Evolutionary conservation across 2,113 vertebrate species (phyloP).

Genomic region (Clarias magur): DNA sequence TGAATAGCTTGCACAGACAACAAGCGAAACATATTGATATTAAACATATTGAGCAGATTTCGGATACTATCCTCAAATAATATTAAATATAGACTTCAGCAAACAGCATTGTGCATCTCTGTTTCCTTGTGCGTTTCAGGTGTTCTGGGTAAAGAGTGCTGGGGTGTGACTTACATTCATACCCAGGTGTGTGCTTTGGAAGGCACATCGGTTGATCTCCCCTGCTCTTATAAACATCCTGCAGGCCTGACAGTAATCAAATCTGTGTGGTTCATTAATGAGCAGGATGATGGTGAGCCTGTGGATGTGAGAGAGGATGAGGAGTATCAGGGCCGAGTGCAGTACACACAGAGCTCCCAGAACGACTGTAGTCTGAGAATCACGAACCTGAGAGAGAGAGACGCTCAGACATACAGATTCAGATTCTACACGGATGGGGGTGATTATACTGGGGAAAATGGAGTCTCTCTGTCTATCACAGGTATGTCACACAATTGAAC

Average conservation of each 20-base stretch:
- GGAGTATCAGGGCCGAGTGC: too few relatives aligned
- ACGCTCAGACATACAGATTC: conserved; percentile 1
- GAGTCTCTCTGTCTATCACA: not conserved
- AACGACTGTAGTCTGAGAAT: too few relatives aligned
- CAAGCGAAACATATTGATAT: not conserved
- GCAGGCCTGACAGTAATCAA: not conserved
- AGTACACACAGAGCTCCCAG: too few relatives aligned
- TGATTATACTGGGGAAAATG: not conserved
- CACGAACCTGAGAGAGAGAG: not conserved
- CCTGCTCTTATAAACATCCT: conserved; percentile 22
- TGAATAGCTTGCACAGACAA: not conserved
- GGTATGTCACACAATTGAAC: not conserved
- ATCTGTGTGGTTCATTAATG: conserved; percentile 18
- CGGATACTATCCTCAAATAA: not conserved
- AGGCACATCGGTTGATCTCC: not conserved
- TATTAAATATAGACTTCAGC: not conserved
- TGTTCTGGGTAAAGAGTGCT: not conserved
- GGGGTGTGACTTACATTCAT: not conserved
- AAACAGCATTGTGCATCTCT: not conserved
- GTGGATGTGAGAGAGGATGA: not conserved
- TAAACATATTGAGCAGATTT: not conserved
- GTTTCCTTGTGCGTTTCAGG: not conserved
- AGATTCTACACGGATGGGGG: conserved; percentile 11
- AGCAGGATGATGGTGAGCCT: not conserved
- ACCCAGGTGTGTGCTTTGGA: not conserved